Base-by-base conservation (phyloP, 2,797 vertebrate species). In the Typhlichthys eigenmanni region DNA sequence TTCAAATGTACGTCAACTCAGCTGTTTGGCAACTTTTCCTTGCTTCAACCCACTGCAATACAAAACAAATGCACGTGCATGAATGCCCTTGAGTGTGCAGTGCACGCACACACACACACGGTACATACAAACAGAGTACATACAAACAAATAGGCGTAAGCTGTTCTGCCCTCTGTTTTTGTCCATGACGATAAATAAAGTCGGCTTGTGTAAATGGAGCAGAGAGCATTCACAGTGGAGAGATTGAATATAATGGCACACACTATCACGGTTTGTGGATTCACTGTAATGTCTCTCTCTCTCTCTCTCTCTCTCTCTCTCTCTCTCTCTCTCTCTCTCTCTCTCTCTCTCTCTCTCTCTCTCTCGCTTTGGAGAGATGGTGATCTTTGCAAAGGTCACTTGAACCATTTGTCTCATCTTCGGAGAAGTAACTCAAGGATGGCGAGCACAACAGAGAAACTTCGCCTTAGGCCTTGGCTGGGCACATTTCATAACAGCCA, bases 341-440 rank as follows among this genome's bases (percentile, higher is more conserved):
- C 13, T 17, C 29, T 14, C 55, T 56, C 55, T 74, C 62, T 60
- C 56, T 51, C 58, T 61, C 50, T 56, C 72, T 56, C 70, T 65
- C 34, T 51, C 57, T 64, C 68, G 84, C 75, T 64, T 17, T 1
- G 76, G 71, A 77, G 81, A 77, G 75, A 85, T 72, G 75, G 80
- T 85, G 86, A 89, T 90, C 83, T 88, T 88, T 87, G 70, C 78
- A 90, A 91, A 89, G 88, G 86, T 90, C 82, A 86, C 83, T 83
- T 80, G 54, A 78, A 88, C 80, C 74, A 81, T 89, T 88, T 85
- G 83, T 89, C 78, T 85, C 76, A 84, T 88, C 83, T 77, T 66
- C 6, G 77, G 34, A 38, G 34, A 38, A 87, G 84, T 80, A 85
- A 79, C 82, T 83, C 83, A 76, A 71, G 68, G 75, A 85, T 60